phyloP scores from a whole-genome alignment of 2,113 vertebrate species.

The Megaceryle maxima region DNA sequence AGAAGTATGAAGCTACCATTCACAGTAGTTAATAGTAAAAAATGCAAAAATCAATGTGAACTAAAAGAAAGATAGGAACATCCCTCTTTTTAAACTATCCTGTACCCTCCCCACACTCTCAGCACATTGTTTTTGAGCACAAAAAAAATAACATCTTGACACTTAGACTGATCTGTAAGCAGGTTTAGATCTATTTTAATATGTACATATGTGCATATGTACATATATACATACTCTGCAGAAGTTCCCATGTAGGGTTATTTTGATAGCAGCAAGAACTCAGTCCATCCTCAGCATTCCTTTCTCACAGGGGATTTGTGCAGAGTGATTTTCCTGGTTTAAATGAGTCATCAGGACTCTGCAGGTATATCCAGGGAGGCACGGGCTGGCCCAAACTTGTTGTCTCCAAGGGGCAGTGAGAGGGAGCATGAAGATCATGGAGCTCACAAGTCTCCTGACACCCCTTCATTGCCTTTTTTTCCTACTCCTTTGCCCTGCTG shows the following conservation, averaged over 20 bases:
- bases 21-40: not conserved
- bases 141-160: not conserved
- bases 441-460: not conserved
- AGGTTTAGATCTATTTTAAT: not conserved
- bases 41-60: rapidly evolving
- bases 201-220: not conserved
- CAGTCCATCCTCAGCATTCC: not conserved
- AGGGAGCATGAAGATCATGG: not conserved
- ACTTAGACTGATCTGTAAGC: not conserved
- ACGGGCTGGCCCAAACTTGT: not conserved
- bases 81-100: not conserved
- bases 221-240: not conserved
- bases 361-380: not conserved
- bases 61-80: not conserved
- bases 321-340: not conserved
- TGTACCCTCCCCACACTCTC: not conserved
- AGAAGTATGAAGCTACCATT: not conserved
- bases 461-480: not conserved
- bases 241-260: not conserved
- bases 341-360: not conserved
- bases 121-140: not conserved
- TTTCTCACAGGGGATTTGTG: not conserved
- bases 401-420: not conserved
- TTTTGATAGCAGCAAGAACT: not conserved
- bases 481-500: not conserved